Evolutionary conservation across 1,140 invertebrate species (phyloP), one percentile per base, ranked within the genome.

Genomic region (Leptinotarsa lineolata): DNA sequence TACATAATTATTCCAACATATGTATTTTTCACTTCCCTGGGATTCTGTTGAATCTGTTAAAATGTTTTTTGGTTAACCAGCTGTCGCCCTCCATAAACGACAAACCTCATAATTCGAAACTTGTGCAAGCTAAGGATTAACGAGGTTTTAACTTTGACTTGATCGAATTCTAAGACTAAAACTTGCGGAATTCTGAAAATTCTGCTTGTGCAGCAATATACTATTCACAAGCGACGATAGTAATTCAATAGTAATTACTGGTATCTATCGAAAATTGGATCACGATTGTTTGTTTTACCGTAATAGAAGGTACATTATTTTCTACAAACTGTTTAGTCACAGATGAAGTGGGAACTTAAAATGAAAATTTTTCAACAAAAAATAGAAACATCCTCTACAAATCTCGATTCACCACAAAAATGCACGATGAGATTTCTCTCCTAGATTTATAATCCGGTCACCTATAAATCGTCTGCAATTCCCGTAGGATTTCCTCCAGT

Each of bases 401-500:
- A 63, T 63, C 61, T 63, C 20, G 61, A 22, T 20, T 58, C 48
- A 58, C 46, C 48, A 68, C 48, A 68, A 21, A 68, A 68, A 68
- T 58, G 67, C 67, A 68, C 67, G 21, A 54, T 63, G 69, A 71
- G 69, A 71, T 71, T 71, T 63, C 20, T 22, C 44, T 71, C 16
- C 5, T 13, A 63, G 30, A 30, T 63, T 63, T 46, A 16, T 8
- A 61, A 20, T 13, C 45, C 45, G 18, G n/a, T 39, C n/a, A 63
- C 72, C 76, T 75, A 77, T 75, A 72, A 73, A 54, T 77, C 77
- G 13, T 78, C 77, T 30, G 68, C 67, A 13, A 72, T 72, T 21
- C 70, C 72, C 13, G 72, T 64, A 18, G 73, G 20, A n/a, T 74
- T 54, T 13, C 67, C 67, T n/a, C 72, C 66, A 11, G 46, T 67